Evolutionary conservation across 2,113 vertebrate species (phyloP).

Genomic region (Sprattus sprattus): DNA sequence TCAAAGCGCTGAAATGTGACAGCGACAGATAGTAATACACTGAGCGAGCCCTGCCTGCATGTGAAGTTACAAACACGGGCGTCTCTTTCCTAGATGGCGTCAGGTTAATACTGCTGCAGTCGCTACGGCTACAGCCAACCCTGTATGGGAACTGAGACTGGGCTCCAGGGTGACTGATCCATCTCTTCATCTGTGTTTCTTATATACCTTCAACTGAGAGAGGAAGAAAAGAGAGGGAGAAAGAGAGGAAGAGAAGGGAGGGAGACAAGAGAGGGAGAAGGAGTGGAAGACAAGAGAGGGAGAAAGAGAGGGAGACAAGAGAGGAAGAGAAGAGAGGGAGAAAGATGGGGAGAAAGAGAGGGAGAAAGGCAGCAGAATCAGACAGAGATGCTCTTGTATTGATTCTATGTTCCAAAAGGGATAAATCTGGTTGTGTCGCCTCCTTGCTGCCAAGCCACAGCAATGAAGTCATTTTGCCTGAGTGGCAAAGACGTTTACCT

Average conservation of each 20-base stretch:
- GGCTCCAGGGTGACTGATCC: background rate
- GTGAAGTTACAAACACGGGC: background rate
- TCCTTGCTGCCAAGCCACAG: background rate
- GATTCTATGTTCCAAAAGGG: background rate
- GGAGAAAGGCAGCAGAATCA: background rate
- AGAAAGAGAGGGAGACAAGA: background rate
- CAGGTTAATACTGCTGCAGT: background rate
- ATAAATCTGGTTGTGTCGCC: background rate
- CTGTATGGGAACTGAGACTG: background rate
- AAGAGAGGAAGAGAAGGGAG: too few relatives aligned
- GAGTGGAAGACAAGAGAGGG: too few relatives aligned
- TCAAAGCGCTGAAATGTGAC: background rate
- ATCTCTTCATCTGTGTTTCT: background rate
- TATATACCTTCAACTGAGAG: background rate
- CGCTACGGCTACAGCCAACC: background rate
- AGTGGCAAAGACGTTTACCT: background rate
- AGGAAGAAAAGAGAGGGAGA: background rate
- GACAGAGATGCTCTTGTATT: background rate
- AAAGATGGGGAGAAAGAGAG: background rate
- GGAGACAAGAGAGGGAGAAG: too few relatives aligned
- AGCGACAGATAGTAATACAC: background rate
- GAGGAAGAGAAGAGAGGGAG: background rate
- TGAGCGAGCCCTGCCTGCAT: background rate
- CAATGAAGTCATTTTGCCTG: background rate
- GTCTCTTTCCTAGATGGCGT: background rate